Conservation (phyloP, 2,888 invertebrate species). For the Aromia moschata region DNA sequence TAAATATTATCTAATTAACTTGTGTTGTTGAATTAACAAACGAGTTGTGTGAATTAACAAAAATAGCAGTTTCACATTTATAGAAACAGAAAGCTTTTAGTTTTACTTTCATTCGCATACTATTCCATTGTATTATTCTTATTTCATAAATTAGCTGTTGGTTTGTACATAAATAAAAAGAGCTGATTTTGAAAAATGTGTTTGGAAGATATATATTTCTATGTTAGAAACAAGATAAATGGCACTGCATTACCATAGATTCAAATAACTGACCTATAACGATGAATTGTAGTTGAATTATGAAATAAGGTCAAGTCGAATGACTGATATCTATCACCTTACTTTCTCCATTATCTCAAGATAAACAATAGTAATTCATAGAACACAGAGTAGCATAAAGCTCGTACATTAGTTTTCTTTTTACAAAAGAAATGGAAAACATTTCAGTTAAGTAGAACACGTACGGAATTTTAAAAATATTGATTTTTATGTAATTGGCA, state of each 20-base stretch:
- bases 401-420: too few species aligned
- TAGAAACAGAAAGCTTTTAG: background rate
- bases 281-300: constrained; percentile 11
- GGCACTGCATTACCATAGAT: background rate
- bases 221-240: background rate
- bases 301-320: background rate
- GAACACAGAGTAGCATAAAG: background rate
- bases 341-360: constrained; percentile 35
- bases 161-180: too few species aligned
- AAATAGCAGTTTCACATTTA: background rate
- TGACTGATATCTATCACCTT: background rate
- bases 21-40: too few species aligned
- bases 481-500: too few species aligned
- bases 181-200: too few species aligned
- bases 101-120: background rate
- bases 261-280: constrained; percentile 2
- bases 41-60: too few species aligned
- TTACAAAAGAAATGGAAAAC: background rate
- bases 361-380: constrained; percentile 20
- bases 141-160: too few species aligned
- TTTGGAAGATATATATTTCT: background rate
- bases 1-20: too few species aligned
- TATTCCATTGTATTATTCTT: too few species aligned
- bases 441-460: background rate
- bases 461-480: too few species aligned